Evolutionary conservation across 2,888 invertebrate species (phyloP).

Genomic region (Punctoribates punctum): DNA sequence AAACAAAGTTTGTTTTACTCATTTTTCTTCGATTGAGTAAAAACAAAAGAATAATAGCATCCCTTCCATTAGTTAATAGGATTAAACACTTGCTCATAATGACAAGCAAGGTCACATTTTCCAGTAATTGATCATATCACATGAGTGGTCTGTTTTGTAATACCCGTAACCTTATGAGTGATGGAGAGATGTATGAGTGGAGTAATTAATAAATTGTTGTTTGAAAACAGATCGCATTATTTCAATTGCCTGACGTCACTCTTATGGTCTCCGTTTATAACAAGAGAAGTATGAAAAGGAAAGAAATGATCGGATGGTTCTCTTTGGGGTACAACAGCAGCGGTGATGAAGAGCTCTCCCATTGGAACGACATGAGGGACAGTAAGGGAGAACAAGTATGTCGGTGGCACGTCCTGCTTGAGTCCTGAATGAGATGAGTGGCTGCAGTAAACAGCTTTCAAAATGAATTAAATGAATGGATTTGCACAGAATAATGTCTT

Average conservation of each 20-base stretch:
- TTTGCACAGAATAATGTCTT: slow-evolving; percentile 20
- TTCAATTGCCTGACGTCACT: slow-evolving; percentile 90
- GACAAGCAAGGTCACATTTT: no score
- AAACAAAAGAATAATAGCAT: no score
- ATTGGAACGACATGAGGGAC: slow-evolving; percentile 90
- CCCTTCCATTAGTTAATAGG: no score
- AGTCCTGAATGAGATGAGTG: slow-evolving; percentile 53
- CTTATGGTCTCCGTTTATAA: slow-evolving; percentile 89
- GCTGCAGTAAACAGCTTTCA: background rate
- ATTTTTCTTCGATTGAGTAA: no score
- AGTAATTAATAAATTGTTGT: no score
- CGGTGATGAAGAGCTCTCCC: slow-evolving; percentile 82
- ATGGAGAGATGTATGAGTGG: no score
- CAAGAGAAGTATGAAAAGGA: slow-evolving; percentile 85
- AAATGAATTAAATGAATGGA: slow-evolving; percentile 19
- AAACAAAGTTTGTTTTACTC: no score
- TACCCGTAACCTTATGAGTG: no score
- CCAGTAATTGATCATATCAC: no score
- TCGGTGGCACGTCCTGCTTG: slow-evolving; percentile 84
- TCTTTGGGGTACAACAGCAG: slow-evolving; percentile 85
- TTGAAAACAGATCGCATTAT: slow-evolving; percentile 73
- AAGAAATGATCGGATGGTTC: slow-evolving; percentile 97
- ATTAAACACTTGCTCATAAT: no score
- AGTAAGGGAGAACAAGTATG: slow-evolving; percentile 79
- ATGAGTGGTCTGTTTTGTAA: no score